Evolutionary conservation across 2,888 invertebrate genomes (phyloP).

Genomic region (Drosophila tripunctata): DNA sequence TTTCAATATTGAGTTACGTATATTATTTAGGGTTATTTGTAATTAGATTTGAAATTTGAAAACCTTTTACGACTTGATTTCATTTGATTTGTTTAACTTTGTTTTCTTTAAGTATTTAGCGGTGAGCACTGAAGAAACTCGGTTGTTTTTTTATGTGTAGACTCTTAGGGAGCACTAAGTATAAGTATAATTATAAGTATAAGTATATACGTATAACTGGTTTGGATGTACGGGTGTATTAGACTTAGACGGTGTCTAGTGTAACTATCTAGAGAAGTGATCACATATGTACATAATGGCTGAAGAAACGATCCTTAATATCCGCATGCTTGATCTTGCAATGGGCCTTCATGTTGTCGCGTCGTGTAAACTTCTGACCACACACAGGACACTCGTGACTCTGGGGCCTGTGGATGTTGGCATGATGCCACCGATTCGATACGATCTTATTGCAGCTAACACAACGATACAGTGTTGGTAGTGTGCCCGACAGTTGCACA

Average conservation of each 20-base stretch:
- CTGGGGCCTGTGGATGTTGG: slow-evolving; percentile 86
- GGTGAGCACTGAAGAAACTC: slow-evolving; percentile 47
- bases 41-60: slow-evolving; percentile 25
- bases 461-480: slow-evolving; percentile 86
- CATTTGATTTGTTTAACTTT: slow-evolving; percentile 37
- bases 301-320: slow-evolving; percentile 85
- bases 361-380: slow-evolving; percentile 87
- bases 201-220: slow-evolving; percentile 14
- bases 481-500: slow-evolving; percentile 84
- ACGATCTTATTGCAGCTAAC: slow-evolving; percentile 87
- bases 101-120: slow-evolving; percentile 28
- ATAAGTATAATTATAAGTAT: slow-evolving; percentile 17
- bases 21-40: slow-evolving; percentile 15
- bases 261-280: slow-evolving; percentile 82
- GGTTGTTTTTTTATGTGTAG: neutral
- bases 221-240: neutral
- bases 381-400: slow-evolving; percentile 87
- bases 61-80: slow-evolving; percentile 25
- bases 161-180: slow-evolving; percentile 39
- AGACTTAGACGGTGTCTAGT: neutral
- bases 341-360: slow-evolving; percentile 88
- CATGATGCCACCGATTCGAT: slow-evolving; percentile 87
- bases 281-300: slow-evolving; percentile 85
- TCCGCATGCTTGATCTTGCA: slow-evolving; percentile 87
- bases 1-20: slow-evolving; percentile 35